phyloP scores from a whole-genome alignment of 2,113 vertebrate species.

The Mirounga angustirostris region DNA sequence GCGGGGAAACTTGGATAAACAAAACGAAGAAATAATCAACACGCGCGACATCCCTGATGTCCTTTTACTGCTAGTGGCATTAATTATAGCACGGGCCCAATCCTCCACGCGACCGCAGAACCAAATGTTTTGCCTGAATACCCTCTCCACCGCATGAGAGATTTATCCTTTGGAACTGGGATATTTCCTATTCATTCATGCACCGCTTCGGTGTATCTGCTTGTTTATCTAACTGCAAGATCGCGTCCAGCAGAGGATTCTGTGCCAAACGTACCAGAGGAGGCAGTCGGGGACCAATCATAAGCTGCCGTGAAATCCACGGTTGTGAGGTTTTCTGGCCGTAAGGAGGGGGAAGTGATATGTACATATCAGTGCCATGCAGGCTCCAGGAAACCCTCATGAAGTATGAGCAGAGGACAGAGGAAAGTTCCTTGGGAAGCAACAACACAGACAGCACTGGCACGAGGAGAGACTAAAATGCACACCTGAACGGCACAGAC shows the following conservation, averaged over 20 bases:
- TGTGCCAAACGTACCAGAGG: slow-evolving; percentile 65
- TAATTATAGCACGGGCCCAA: slow-evolving; percentile 85
- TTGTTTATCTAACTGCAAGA: slow-evolving; percentile 75
- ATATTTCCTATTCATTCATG: slow-evolving; percentile 80
- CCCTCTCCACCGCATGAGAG: slow-evolving; percentile 50
- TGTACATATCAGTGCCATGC: neutral
- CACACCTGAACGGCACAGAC: neutral
- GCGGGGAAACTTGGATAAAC: slow-evolving; percentile 86
- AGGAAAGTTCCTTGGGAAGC: slow-evolving; percentile 17
- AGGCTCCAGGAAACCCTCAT: slow-evolving; percentile 36
- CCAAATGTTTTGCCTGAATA: slow-evolving; percentile 78
- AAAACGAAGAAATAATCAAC: slow-evolving; percentile 91
- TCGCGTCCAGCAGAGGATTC: slow-evolving; percentile 70
- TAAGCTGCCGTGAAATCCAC: slow-evolving; percentile 82
- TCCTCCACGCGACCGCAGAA: slow-evolving; percentile 68
- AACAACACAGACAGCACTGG: neutral
- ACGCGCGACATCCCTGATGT: slow-evolving; percentile 84
- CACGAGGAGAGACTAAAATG: neutral
- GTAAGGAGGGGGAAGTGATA: slow-evolving; percentile 68
- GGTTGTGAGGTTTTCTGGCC: slow-evolving; percentile 62
- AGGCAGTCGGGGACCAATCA: slow-evolving; percentile 76
- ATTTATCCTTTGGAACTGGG: slow-evolving; percentile 70
- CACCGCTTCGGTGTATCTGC: slow-evolving; percentile 58
- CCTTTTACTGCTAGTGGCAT: slow-evolving; percentile 86
- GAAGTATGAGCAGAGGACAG: slow-evolving; percentile 68